Evolutionary conservation across 2,113 vertebrate species (phyloP).

Genomic region (Leuciscus idus): DNA sequence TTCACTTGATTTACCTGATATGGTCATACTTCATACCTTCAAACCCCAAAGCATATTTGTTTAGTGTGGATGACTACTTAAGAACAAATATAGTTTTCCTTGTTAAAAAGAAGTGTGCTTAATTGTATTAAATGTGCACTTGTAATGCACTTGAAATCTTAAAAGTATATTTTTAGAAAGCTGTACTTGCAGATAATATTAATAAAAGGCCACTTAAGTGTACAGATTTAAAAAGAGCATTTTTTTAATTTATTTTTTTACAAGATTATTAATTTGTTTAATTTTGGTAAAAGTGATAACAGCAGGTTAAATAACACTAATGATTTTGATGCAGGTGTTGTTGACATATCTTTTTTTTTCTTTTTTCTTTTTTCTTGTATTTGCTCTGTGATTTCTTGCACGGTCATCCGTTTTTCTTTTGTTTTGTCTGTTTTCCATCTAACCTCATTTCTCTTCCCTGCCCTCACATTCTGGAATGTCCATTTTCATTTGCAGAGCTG

Average conservation of each 20-base stretch:
- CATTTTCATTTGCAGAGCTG: constrained; percentile 26
- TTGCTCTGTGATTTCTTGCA: background rate
- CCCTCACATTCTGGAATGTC: constrained; percentile 50
- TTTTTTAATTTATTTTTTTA: background rate
- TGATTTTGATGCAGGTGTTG: background rate
- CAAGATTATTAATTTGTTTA: background rate
- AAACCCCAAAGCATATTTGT: too few species aligned
- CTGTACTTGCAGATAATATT: too few species aligned
- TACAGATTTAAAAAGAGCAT: too few species aligned
- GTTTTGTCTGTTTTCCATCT: background rate
- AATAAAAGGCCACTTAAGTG: too few species aligned
- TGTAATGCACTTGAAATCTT: too few species aligned
- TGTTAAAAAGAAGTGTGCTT: too few species aligned
- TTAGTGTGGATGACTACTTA: too few species aligned
- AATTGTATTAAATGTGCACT: too few species aligned
- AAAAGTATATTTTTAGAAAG: too few species aligned
- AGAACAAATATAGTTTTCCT: too few species aligned
- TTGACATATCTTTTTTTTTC: background rate
- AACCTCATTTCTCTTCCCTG: background rate
- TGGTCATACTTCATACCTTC: too few species aligned
- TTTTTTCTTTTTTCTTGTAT: background rate
- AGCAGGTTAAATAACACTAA: background rate
- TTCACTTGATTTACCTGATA: background rate
- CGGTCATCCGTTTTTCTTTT: background rate
- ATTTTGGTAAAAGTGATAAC: background rate